These are phyloP conservation scores for Drosophila sechellia DNA, from an alignment of 1,140 invertebrate species.

Conservation along the genomic window DNA sequence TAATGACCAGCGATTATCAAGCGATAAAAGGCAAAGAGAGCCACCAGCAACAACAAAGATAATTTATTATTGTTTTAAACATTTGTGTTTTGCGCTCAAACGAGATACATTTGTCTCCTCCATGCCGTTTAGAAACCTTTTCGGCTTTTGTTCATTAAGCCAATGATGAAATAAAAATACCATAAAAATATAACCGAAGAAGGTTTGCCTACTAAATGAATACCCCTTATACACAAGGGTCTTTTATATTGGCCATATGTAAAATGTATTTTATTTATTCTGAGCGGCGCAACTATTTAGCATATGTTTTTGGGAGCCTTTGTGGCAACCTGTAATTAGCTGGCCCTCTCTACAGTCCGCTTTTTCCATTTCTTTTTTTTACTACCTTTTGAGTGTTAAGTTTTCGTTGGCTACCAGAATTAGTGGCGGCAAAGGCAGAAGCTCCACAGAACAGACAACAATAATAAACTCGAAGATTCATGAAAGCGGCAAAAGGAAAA, in stretches of 20 bases:
- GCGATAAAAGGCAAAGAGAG: constrained; percentile 80
- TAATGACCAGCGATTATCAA: constrained; percentile 84
- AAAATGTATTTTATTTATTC: constrained; percentile 33
- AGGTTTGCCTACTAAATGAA: constrained; percentile 39
- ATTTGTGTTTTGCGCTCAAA: constrained; percentile 81
- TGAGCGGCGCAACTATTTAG: constrained; percentile 42
- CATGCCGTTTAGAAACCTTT: constrained; percentile 37
- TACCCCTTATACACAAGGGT: constrained; percentile 19
- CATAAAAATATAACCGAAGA: constrained; percentile 7
- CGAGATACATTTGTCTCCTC: constrained; percentile 81
- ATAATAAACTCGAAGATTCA: constrained; percentile 80
- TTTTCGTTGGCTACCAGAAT: constrained; percentile 66
- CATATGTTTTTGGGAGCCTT: constrained; percentile 40
- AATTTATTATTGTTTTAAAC: constrained; percentile 84
- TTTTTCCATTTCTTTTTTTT: constrained; percentile 36
- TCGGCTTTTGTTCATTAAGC: constrained; percentile 75
- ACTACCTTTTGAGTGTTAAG: constrained; percentile 71
- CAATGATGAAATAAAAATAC: constrained; percentile 38
- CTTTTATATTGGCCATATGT: constrained; percentile 30
- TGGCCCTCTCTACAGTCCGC: constrained; percentile 59
- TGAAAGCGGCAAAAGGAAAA: constrained; percentile 78
- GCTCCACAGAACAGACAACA: constrained; percentile 55
- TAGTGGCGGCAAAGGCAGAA: constrained; percentile 43
- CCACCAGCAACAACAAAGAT: constrained; percentile 54
- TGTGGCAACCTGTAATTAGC: constrained; percentile 75